Evolutionary conservation across 2,888 invertebrate species (phyloP), one percentile per base, ranked within the genome.

Genomic region (Rhopalosiphum nymphaeae): DNA sequence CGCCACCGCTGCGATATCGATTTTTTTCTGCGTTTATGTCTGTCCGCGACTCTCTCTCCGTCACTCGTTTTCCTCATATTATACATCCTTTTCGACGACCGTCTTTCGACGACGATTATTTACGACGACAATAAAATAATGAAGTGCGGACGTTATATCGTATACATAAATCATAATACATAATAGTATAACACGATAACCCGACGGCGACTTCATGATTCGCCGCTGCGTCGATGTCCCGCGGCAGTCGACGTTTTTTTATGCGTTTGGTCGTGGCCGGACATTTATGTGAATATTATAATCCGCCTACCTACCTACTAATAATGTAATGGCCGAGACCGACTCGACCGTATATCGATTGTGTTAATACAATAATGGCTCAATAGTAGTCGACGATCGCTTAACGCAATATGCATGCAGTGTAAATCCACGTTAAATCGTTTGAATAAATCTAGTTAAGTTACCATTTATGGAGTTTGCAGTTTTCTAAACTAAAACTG

Each of bases 81-180:
- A 21, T 7, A 36, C 36, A 78, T 53, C 42, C 78, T 78, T 56
- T 87, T 87, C 87, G 67, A 88, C 87, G 36, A 87, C 36, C 87
- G 26, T 61, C 67, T 61, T 4, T 87, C 46, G 44, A 87, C 46
- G 44, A 87, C 87, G 88, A 88, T 92, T 88, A 53, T 88, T 92
- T 92, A 88, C 61, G 92, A 88, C 78, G 26, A 57, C 42, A 44
- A 92, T 87, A 92, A 92, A 87, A 92, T 36, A 87, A 87, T 36
- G 67, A 56, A 89, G 53, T 36, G 36, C 36, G 36, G 36, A 53
- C 53, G 53, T 78, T 26, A 49, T 3, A 10, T 56, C 9, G 53
- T 53, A 21, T 36, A 36, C 36, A 42, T 78, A 78, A 78, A 78
- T 78, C 78, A 36, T 78, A 78, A 36, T 78, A 36, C 21, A 7